phyloP scores from a whole-genome alignment of 1,140 invertebrate species.

The Heliconius nattereri region DNA sequence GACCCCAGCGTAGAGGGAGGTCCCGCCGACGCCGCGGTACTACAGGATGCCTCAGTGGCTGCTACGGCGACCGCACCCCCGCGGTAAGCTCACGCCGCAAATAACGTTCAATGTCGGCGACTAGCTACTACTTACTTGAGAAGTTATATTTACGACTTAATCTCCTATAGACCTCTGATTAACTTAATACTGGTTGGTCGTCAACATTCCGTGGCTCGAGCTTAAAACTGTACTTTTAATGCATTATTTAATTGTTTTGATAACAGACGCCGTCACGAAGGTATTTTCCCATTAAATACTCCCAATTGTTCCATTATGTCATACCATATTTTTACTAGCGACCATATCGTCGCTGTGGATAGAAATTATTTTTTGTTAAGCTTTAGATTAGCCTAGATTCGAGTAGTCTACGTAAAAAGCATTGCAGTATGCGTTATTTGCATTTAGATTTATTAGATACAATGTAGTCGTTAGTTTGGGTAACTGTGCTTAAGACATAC shows the following conservation, averaged over 20 bases:
- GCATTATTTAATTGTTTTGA: constrained; percentile 14
- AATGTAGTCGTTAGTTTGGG: constrained; percentile 11
- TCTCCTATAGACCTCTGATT: neutral
- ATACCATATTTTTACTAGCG: constrained; percentile 1
- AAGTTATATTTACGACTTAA: neutral
- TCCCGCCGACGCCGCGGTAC: constrained; percentile 49
- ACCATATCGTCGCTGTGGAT: constrained; percentile 1
- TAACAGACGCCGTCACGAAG: constrained; percentile 25
- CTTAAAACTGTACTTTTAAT: constrained; percentile 7
- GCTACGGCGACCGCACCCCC: constrained; percentile 82
- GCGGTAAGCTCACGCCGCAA: constrained; percentile 77
- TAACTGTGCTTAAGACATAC: neutral
- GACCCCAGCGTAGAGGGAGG: constrained; percentile 74
- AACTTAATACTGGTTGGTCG: neutral
- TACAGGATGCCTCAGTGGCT: constrained; percentile 82
- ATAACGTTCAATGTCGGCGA: constrained; percentile 16
- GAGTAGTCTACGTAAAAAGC: constrained; percentile 24
- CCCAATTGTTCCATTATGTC: neutral
- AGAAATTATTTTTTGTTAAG: constrained; percentile 24
- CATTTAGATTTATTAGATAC: constrained; percentile 30
- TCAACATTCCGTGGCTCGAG: neutral
- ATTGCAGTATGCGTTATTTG: constrained; percentile 32
- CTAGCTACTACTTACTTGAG: constrained; percentile 8
- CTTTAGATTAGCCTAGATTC: constrained; percentile 40
- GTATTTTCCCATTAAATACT: constrained; percentile 19